Conservation (phyloP, 1,140 invertebrate genomes). For the Zeugodacus cucurbitae region DNA sequence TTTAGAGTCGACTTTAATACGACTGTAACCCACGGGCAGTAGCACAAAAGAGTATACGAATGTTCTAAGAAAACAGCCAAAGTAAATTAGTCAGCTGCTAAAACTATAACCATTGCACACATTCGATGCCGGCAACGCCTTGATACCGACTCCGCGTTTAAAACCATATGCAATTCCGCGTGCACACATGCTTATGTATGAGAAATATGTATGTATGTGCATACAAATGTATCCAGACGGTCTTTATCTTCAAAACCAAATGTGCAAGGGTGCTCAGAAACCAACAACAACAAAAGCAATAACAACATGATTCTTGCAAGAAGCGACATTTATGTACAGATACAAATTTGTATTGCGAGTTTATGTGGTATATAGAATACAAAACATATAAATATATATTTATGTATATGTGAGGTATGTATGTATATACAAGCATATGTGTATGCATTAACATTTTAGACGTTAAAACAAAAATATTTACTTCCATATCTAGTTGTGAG, state of each 20-base stretch:
- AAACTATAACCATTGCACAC: background rate
- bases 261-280: background rate
- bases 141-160: background rate
- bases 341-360: background rate
- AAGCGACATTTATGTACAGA: background rate
- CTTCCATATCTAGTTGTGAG: constrained; percentile 5
- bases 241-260: background rate
- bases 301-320: background rate
- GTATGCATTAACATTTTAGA: background rate
- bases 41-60: background rate
- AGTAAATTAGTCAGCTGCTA: background rate
- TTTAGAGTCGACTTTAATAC: too few species aligned
- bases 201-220: background rate
- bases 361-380: too few species aligned
- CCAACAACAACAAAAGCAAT: background rate
- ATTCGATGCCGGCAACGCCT: background rate
- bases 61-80: background rate
- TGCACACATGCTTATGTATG: background rate
- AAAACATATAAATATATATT: too few species aligned
- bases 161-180: background rate
- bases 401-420: background rate
- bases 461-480: constrained; percentile 28
- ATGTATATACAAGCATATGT: background rate
- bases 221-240: background rate
- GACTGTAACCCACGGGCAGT: too few species aligned